phyloP scores from a whole-genome alignment of 2,888 invertebrate genomes.

The Tachina lurida region DNA sequence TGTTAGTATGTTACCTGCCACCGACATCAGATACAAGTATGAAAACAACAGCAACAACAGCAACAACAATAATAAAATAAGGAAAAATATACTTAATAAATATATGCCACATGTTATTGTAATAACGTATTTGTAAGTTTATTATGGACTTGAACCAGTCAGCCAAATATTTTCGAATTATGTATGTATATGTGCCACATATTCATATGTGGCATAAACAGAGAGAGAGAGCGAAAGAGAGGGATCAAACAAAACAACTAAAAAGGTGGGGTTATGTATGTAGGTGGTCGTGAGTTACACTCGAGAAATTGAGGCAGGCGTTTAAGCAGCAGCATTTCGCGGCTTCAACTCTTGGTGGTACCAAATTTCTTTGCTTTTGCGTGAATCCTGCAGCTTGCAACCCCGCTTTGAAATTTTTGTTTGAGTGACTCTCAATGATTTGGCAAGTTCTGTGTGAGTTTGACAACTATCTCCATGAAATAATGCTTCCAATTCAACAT shows the following conservation, averaged over 20 bases:
- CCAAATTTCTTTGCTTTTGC: no score
- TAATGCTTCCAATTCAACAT: no score
- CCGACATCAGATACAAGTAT: constrained; percentile 42
- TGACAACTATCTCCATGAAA: no score
- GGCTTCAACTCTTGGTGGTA: no score
- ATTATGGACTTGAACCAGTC: constrained; percentile 67
- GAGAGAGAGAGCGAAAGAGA: constrained; percentile 9
- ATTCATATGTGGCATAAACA: constrained; percentile 18
- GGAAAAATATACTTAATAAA: constrained; percentile 35
- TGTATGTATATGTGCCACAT: constrained; percentile 55
- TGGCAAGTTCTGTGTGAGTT: no score
- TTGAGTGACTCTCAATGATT: no score
- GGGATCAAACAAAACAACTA: constrained; percentile 13
- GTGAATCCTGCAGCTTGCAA: no score
- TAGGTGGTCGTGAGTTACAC: constrained; percentile 67
- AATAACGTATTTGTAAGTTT: constrained; percentile 65
- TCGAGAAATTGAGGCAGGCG: constrained; percentile 17
- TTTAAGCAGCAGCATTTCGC: background rate
- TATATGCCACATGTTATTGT: constrained; percentile 67
- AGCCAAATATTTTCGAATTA: constrained; percentile 62
- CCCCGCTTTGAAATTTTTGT: no score
- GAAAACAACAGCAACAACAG: constrained; percentile 11
- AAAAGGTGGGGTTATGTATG: constrained; percentile 57
- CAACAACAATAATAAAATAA: constrained; percentile 2
- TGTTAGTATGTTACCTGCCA: background rate